Evolutionary conservation across 2,113 vertebrate genomes (phyloP).

Genomic region (Mesoclemmys tuberculata): DNA sequence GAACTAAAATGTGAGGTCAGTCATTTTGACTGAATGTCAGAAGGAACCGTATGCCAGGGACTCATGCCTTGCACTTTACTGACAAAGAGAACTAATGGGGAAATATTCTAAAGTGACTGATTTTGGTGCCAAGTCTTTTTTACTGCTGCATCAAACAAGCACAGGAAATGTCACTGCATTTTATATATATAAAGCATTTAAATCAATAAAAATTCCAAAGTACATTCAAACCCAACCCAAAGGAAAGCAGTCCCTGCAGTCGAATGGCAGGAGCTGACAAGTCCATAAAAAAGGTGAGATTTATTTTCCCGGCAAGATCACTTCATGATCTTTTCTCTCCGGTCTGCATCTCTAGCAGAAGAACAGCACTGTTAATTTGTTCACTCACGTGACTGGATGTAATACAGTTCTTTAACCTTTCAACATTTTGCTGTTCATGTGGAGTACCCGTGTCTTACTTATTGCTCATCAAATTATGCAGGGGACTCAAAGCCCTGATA

Average conservation of each 20-base stretch:
- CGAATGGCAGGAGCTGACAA: neutral
- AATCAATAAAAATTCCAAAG: slow-evolving; percentile 35
- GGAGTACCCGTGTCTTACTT: slow-evolving; percentile 68
- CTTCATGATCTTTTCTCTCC: slow-evolving; percentile 30
- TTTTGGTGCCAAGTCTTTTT: slow-evolving; percentile 47
- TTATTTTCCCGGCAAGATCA: neutral
- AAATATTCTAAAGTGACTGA: slow-evolving; percentile 66
- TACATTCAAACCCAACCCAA: slow-evolving; percentile 8
- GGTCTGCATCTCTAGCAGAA: slow-evolving; percentile 40
- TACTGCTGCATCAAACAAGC: slow-evolving; percentile 48
- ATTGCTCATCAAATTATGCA: slow-evolving; percentile 70
- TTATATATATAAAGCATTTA: slow-evolving; percentile 28
- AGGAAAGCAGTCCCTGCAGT: slow-evolving; percentile 2
- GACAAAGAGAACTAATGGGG: slow-evolving; percentile 69
- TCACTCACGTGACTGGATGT: slow-evolving; percentile 62
- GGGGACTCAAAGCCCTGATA: slow-evolving; percentile 46
- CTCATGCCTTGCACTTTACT: slow-evolving; percentile 51
- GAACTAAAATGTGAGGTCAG: slow-evolving; percentile 73
- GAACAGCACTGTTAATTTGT: slow-evolving; percentile 66
- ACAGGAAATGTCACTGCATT: slow-evolving; percentile 37
- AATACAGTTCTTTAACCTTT: slow-evolving; percentile 68
- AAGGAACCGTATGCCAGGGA: slow-evolving; percentile 48
- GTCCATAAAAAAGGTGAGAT: neutral
- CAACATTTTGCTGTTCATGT: slow-evolving; percentile 57
- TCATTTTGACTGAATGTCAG: slow-evolving; percentile 73